These are phyloP conservation scores for Phalera bucephala DNA, from an alignment of 2,888 invertebrate species.

Conservation along the genomic window DNA sequence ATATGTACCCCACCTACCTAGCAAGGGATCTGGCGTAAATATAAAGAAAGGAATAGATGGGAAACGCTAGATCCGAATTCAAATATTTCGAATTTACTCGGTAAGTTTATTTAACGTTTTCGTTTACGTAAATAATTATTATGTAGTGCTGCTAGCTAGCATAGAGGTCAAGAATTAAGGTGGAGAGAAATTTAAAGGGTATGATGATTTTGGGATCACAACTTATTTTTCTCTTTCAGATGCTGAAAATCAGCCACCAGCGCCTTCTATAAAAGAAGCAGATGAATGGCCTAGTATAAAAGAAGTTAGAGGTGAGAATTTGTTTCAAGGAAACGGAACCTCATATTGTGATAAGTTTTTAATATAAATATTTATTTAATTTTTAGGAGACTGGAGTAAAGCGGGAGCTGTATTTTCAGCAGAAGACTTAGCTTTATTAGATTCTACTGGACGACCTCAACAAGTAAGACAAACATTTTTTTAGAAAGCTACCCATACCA, in stretches of 20 bases:
- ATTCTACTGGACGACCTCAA: conserved; percentile 65
- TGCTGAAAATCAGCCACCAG: conserved; percentile 57
- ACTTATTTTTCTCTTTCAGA: conserved; percentile 44
- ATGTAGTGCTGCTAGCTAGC: too few relatives aligned
- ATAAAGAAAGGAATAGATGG: too few relatives aligned
- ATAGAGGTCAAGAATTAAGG: too few relatives aligned
- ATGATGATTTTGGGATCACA: too few relatives aligned
- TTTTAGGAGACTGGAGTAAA: conserved; percentile 69
- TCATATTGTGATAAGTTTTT: neutral
- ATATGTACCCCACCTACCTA: too few relatives aligned
- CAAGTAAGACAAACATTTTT: conserved; percentile 50
- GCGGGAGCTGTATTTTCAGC: conserved; percentile 77
- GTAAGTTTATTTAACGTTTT: too few relatives aligned
- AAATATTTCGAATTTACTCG: too few relatives aligned
- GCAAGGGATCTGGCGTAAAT: too few relatives aligned
- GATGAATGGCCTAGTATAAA: conserved; percentile 77
- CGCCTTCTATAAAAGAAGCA: conserved; percentile 53
- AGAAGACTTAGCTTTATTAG: conserved; percentile 73
- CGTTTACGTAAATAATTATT: too few relatives aligned
- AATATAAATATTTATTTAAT: conserved; percentile 4
- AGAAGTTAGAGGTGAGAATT: conserved; percentile 66
- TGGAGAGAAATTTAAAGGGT: too few relatives aligned
- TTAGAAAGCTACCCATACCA: too few relatives aligned
- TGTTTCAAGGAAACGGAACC: neutral
- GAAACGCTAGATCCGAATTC: too few relatives aligned